A percentile compares a stretch with the other conserved stretches of the same genome.
These are phyloP conservation scores for Lepidocyrtoides sp. DNA, from an alignment of 2,888 invertebrate genomes.

Conservation along the genomic window DNA sequence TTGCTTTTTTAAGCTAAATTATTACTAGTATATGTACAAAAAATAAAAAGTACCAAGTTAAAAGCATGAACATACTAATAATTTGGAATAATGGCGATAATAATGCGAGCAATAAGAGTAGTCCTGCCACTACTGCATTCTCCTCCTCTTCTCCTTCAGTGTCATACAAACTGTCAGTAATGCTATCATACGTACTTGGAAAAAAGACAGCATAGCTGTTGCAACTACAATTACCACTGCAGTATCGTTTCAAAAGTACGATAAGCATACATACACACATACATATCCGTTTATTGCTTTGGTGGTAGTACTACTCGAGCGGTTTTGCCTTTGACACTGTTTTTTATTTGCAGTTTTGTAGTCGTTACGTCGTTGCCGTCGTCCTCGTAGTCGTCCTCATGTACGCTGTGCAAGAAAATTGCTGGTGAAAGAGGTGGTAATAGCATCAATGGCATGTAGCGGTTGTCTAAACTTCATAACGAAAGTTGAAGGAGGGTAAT, in stretches of 20 bases:
- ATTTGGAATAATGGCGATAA: not conserved
- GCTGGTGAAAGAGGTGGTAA: slow-evolving; percentile 67
- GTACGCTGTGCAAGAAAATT: not conserved
- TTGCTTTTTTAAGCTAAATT: too few species aligned
- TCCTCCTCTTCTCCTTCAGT: not conserved
- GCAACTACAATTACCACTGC: not conserved
- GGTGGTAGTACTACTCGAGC: too few species aligned
- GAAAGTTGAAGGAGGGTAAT: slow-evolving; percentile 77
- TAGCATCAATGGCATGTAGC: too few species aligned
- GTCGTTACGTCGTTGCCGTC: too few species aligned
- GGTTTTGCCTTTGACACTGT: slow-evolving; percentile 45
- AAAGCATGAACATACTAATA: not conserved
- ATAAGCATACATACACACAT: not conserved
- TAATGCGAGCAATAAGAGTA: not conserved
- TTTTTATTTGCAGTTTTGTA: slow-evolving; percentile 18
- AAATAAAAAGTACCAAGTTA: not conserved
- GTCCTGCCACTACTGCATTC: not conserved
- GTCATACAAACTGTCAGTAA: not conserved
- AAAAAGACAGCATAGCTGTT: not conserved
- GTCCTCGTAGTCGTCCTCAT: not conserved
- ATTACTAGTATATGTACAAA: too few species aligned
- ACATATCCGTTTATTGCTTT: not conserved
- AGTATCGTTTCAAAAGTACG: too few species aligned
- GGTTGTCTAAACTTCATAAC: slow-evolving; percentile 67
- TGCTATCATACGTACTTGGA: not conserved